A percentile compares a stretch with the other conserved stretches of the same genome.
Conservation (phyloP, 1,140 invertebrate genomes). For the Zaprionus africanus region DNA sequence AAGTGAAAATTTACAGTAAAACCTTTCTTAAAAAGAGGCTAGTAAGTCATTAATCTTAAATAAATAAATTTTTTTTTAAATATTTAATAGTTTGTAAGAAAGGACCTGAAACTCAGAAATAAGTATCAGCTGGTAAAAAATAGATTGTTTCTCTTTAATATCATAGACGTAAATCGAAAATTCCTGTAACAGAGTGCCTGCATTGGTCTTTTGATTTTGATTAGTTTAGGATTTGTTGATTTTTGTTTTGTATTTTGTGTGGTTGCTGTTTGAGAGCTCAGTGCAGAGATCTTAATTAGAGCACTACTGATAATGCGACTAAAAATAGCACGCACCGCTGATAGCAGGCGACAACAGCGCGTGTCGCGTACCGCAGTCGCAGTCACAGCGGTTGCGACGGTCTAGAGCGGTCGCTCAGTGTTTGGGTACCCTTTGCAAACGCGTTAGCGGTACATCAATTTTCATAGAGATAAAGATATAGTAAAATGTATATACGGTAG, state of each 20-base stretch:
- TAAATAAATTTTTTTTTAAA: too few relatives aligned
- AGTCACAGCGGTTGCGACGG: not conserved
- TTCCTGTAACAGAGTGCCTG: too few relatives aligned
- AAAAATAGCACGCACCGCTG: conserved; percentile 69
- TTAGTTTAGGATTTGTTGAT: conserved; percentile 47
- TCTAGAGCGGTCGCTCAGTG: not conserved
- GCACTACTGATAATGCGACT: conserved; percentile 73
- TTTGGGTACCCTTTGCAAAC: conserved; percentile 10
- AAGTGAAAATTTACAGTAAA: too few relatives aligned
- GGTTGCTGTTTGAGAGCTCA: conserved; percentile 50
- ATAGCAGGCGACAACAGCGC: conserved; percentile 60
- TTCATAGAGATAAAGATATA: not conserved
- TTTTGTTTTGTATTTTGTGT: conserved; percentile 1
- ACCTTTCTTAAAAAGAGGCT: too few relatives aligned
- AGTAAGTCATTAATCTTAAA: too few relatives aligned
- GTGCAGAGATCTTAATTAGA: conserved; percentile 79
- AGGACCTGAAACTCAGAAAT: too few relatives aligned
- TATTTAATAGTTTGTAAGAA: too few relatives aligned
- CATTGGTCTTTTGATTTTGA: conserved; percentile 45
- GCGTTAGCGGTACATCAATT: conserved; percentile 4
- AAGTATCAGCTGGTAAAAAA: too few relatives aligned
- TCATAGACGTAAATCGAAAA: too few relatives aligned
- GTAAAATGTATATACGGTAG: not conserved
- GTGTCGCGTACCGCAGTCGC: conserved; percentile 16
- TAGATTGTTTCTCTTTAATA: too few relatives aligned